These are phyloP conservation scores for Temnothorax nylanderi DNA, from an alignment of 1,140 invertebrate species.

Conservation along the genomic window DNA sequence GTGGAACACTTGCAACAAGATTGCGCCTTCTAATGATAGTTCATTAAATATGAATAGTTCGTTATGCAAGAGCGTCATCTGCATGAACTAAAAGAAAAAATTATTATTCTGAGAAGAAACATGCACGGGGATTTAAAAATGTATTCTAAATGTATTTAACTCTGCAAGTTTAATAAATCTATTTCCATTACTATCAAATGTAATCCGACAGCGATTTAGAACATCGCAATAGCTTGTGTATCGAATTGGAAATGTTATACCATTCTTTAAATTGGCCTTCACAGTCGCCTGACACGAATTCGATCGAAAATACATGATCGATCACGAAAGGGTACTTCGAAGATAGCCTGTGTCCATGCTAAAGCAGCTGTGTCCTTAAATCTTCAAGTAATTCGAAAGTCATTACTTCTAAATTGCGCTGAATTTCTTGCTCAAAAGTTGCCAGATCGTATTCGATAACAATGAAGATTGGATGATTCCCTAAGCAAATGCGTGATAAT, in stretches of 20 bases:
- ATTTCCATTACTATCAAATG: neutral
- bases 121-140: neutral
- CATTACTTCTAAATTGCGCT: neutral
- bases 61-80: neutral
- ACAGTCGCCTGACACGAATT: neutral
- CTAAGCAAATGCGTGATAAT: neutral
- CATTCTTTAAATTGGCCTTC: neutral
- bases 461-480: neutral
- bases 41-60: neutral
- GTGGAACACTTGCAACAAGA: neutral
- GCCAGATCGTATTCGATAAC: neutral
- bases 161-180: neutral
- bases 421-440: neutral
- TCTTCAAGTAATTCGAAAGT: neutral
- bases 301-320: constrained; percentile 8
- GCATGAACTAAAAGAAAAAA: neutral
- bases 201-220: neutral
- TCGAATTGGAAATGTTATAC: neutral
- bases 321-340: neutral
- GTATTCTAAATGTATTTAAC: neutral
- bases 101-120: neutral
- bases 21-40: neutral
- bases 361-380: neutral
- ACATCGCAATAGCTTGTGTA: neutral
- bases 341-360: neutral